Base-by-base conservation (phyloP, 1,140 invertebrate genomes). In the Microplitis demolitor region DNA sequence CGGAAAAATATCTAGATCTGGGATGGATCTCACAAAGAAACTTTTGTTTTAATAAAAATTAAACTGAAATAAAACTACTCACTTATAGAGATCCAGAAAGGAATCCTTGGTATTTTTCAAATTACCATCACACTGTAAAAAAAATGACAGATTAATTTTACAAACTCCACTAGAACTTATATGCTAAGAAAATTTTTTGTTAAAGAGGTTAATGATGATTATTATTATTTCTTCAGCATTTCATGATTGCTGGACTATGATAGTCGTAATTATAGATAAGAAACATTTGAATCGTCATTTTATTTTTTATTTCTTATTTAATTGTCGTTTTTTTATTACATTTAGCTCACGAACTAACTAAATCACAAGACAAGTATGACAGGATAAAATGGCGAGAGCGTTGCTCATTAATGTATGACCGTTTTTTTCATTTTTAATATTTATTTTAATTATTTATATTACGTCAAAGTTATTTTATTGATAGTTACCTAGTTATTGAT, bases 311-410 rank as follows among this genome's bases (percentile, higher is more conserved):
- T 51, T 51, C n/a, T 24, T 8, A 9, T 56, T 3, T 35, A 67
- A n/a, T 50, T 5, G 50, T 16, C 34, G 39, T 45, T 45, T 45
- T 45, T 45, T 45, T 9, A 45, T 45, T 45, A 45, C 39, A 45
- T 45, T 45, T 45, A 45, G 39, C 8, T 11, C 16, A 50, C n/a
- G 39, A 69, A 69, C 14, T 50, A 16, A 13, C 50, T 4, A 14
- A 33, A 58, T 68, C 31, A 35, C 4, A 45, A 45, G 39, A 71
- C 14, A 63, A 8, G 51, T 61, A 50, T 76, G 78, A 79, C 76
- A 76, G 76, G 76, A 67, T 76, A 79, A 79, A 72, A 79, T 79
- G 78, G 78, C 76, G 78, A 76, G 53, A 61, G 66, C 56, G 53
- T 64, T 67, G 54, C 66, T 66, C 37, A 53, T 9, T 11, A 56